Conservation (phyloP, 2,113 vertebrate genomes). For the Phaethornis superciliosus region DNA sequence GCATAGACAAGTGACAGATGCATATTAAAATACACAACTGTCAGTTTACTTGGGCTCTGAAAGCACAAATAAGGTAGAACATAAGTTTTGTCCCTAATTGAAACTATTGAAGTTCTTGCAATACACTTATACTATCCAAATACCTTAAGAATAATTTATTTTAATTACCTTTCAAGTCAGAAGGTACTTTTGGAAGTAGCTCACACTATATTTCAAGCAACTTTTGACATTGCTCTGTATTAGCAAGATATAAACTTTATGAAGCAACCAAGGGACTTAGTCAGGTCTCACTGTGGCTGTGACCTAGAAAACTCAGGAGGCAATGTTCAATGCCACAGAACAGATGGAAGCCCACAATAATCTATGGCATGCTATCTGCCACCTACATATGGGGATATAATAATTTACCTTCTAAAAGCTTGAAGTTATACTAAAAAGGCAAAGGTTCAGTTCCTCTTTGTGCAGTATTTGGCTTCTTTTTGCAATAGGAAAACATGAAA, state of each 20-base stretch:
- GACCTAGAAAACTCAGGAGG: background rate
- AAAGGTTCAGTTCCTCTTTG: background rate
- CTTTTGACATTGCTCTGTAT: background rate
- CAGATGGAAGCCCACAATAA: background rate
- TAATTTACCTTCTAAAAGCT: background rate
- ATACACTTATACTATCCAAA: background rate
- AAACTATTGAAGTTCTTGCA: background rate
- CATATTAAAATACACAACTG: background rate
- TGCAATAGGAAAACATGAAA: background rate
- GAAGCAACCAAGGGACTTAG: background rate
- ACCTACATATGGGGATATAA: background rate
- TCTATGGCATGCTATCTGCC: background rate
- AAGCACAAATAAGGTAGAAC: background rate
- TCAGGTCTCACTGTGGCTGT: background rate
- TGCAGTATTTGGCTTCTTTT: background rate
- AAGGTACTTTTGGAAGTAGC: background rate
- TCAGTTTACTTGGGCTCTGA: background rate
- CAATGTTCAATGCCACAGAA: background rate
- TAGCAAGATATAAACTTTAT: background rate
- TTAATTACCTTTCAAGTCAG: background rate
- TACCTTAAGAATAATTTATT: background rate
- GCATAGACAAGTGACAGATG: background rate
- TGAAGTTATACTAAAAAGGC: background rate
- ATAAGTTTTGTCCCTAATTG: background rate
- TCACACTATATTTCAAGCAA: background rate